Evolutionary conservation across 2,113 vertebrate genomes (phyloP), one percentile per base, ranked within the genome.

Genomic region (Pipa parva): DNA sequence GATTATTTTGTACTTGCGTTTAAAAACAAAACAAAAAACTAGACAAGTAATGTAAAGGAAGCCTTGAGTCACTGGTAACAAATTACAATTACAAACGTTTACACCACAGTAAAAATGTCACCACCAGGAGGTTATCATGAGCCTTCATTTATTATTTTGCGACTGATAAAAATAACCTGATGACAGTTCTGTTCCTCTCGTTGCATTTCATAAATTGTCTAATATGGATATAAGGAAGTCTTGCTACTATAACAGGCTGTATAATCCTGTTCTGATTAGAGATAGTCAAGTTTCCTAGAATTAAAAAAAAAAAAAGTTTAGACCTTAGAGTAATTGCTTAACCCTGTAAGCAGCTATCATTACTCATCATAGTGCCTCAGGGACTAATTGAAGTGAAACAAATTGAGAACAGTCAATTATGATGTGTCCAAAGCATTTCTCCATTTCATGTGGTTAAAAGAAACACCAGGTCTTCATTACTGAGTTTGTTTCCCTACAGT

Each of bases 371-470:
- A 55, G 63, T 33, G 13, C 57, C 15, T 49, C 27, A 27, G 59
- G 59, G 21, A 33, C 3, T 67, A 59, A 67, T 67, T 67, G 29
- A 49, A 27, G 21, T n/a, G 42, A 59, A 59, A 67, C 22, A 17
- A 57, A 46, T 39, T 59, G 31, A 24, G 21, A 56, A 28, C 18
- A 52, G 36, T 42, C 63, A 54, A 21, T 55, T 37, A 21, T 64
- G 13, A 21, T 20, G 17, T 63, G n/a, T n/a, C n/a, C n/a, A n/a
- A n/a, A n/a, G n/a, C n/a, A n/a, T n/a, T n/a, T n/a, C n/a, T n/a
- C n/a, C n/a, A n/a, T n/a, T n/a, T n/a, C n/a, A n/a, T n/a, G n/a
- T n/a, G n/a, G n/a, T n/a, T n/a, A n/a, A n/a, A n/a, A n/a, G n/a
- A n/a, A n/a, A n/a, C n/a, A n/a, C n/a, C n/a, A n/a, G n/a, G n/a